Evolutionary conservation across 2,888 invertebrate genomes (phyloP).

Genomic region (Pseudanteris insignis): DNA sequence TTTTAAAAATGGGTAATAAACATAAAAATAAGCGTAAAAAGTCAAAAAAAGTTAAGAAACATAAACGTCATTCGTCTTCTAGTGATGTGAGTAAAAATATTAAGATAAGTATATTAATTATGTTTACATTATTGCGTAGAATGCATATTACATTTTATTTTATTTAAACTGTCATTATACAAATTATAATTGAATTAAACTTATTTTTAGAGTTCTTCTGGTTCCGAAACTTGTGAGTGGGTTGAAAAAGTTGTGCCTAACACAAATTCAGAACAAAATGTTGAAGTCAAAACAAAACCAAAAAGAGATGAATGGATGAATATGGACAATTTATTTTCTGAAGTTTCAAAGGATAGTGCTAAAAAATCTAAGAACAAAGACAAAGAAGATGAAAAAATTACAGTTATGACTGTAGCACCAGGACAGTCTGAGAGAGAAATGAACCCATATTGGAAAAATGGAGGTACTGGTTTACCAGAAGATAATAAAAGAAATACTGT

Average conservation of each 20-base stretch:
- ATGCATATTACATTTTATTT: too few species aligned
- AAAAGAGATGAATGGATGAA: conserved; percentile 84
- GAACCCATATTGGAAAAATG: conserved; percentile 93
- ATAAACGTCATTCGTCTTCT: too few species aligned
- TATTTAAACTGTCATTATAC: too few species aligned
- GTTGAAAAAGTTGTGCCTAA: conserved; percentile 28
- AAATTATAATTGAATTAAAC: too few species aligned
- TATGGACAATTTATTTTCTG: conserved; percentile 69
- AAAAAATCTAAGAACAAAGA: conserved; percentile 64
- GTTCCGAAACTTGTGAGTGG: conserved; percentile 26
- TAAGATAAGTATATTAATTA: too few species aligned
- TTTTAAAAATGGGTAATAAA: too few species aligned
- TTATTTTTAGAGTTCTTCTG: conserved; percentile 23
- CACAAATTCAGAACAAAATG: conserved; percentile 6
- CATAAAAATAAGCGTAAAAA: too few species aligned
- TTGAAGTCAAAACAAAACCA: conserved; percentile 46
- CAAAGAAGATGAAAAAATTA: conserved; percentile 69
- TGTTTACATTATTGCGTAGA: too few species aligned
- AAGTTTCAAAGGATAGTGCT: conserved; percentile 59
- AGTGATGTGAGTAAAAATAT: too few species aligned
- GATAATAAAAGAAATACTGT: conserved; percentile 52
- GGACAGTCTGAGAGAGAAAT: conserved; percentile 80
- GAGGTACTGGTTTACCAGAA: conserved; percentile 83
- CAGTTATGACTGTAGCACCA: conserved; percentile 74
- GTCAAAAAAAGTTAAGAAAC: too few species aligned